Evolutionary conservation across 2,888 invertebrate genomes (phyloP).

Genomic region (Chorisops tibialis): DNA sequence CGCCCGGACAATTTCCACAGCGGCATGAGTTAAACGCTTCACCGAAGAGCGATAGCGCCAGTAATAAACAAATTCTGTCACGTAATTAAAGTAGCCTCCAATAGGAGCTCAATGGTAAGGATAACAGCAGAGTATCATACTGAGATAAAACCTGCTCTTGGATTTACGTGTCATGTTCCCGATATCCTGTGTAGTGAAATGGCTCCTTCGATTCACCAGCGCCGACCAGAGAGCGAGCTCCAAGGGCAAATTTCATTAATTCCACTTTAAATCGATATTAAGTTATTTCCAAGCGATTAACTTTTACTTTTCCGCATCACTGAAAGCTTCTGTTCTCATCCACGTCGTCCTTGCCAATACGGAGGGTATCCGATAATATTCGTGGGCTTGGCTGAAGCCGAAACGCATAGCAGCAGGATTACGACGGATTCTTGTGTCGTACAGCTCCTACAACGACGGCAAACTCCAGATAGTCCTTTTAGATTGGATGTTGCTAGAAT

Average conservation of each 20-base stretch:
- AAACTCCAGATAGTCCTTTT: too few species aligned
- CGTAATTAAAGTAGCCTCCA: conserved; percentile 28
- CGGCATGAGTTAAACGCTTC: too few species aligned
- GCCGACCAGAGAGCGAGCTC: neutral
- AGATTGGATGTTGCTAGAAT: too few species aligned
- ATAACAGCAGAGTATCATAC: neutral
- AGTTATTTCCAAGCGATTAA: conserved; percentile 39
- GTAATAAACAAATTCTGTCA: conserved; percentile 31
- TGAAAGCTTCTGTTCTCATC: conserved; percentile 19
- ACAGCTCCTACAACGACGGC: too few species aligned
- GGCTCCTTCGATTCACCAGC: neutral
- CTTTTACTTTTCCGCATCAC: conserved; percentile 37
- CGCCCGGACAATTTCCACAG: neutral
- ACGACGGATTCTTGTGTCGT: too few species aligned
- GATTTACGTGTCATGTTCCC: neutral
- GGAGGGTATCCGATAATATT: conserved; percentile 8
- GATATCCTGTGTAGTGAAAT: neutral
- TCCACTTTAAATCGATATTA: conserved; percentile 36
- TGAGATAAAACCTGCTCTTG: conserved; percentile 8
- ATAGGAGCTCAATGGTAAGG: conserved; percentile 20
- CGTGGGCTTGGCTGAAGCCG: too few species aligned
- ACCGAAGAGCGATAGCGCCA: neutral
- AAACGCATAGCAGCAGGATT: too few species aligned
- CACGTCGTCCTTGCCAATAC: conserved; percentile 2
- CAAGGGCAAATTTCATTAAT: conserved; percentile 31